Evolutionary conservation across 2,888 invertebrate species (phyloP).

Genomic region (Tetropium fuscum): DNA sequence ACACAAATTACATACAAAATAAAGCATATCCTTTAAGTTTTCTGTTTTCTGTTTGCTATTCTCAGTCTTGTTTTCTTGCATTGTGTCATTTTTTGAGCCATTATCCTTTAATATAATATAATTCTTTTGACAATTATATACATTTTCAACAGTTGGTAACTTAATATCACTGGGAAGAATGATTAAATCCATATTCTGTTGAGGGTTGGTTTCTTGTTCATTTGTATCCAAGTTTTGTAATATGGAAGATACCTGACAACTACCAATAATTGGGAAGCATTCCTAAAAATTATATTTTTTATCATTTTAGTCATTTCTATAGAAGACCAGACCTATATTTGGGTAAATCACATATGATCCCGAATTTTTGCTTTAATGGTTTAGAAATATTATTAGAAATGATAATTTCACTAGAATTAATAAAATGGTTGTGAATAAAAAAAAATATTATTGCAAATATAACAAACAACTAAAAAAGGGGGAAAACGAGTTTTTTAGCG

Average conservation of each 20-base stretch:
- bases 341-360: no score
- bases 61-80: conserved; percentile 8
- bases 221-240: conserved; percentile 56
- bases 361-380: no score
- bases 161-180: conserved; percentile 53
- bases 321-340: no score
- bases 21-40: conserved; percentile 58
- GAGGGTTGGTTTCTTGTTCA: conserved; percentile 45
- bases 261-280: conserved; percentile 60
- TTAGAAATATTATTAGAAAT: no score
- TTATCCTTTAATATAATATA: conserved; percentile 56
- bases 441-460: no score
- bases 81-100: conserved; percentile 34
- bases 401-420: no score
- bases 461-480: no score
- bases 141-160: conserved; percentile 45
- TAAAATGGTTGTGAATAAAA: no score
- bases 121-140: conserved; percentile 46
- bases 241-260: conserved; percentile 60
- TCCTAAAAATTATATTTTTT: no score
- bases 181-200: conserved; percentile 56
- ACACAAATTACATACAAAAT: conserved; percentile 63
- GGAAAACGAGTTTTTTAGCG: no score
- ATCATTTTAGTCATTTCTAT: no score
- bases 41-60: conserved; percentile 37